Evolutionary conservation across 2,888 invertebrate species (phyloP), one percentile per base, ranked within the genome.

Genomic region (Tenthredo amoena): DNA sequence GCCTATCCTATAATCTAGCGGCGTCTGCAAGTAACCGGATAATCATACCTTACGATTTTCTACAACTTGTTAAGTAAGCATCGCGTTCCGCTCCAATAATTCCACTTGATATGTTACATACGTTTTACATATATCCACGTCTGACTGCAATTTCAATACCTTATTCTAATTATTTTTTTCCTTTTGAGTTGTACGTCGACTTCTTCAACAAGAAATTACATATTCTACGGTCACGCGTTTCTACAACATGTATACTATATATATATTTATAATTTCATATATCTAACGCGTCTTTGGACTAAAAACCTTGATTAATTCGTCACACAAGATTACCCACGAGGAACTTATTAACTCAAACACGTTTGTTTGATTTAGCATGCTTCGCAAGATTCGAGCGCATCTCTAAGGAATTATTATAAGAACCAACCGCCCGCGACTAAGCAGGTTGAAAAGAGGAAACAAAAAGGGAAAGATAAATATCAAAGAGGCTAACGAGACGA

Each of bases 401-500:
- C 40, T 34, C 10, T 43, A 2, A n/a, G 26, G 0, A 26, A n/a
- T 15, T n/a, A 43, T 10, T 10, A 72, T 4, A 40, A 72, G 72
- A 40, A 72, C 9, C 9, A 72, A 43, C 72, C 72, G 43, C n/a
- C 40, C n/a, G 12, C 40, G 21, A 72, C 43, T 37, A 18, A 50
- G 9, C 12, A 77, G 34, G 7, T 18, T 21, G 31, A 15, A 18
- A 31, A 31, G 18, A 47, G 34, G n/a, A 2, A 47, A 18, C 50
- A 34, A 34, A 34, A 77, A 34, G 7, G 9, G 50, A 47, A 43
- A 77, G 34, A 76, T 47, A 21, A 76, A 47, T 76, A 76, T 76
- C 43, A 55, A 77, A 55, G 18, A 31, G 74, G 12, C 37, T 72
- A 86, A 86, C 81, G 82, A 86, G 81, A 86, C 86, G 68, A 76